Base-by-base conservation (phyloP, 37 sponge, comb jelly and placozoan genomes). In the Dysidea cf. avara region DNA sequence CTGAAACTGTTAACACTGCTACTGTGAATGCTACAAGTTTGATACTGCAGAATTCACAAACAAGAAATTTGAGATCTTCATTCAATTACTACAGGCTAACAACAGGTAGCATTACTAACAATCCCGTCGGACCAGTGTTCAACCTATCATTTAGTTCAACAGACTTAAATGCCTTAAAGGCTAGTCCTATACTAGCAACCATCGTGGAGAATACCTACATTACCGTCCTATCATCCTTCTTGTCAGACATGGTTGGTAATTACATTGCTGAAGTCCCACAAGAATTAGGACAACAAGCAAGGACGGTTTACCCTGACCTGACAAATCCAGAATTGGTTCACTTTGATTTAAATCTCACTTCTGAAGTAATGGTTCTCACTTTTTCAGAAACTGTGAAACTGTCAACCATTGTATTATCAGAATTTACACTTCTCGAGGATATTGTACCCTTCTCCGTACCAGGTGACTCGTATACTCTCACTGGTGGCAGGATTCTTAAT, bases 141-240 rank as follows among this genome's bases (percentile, higher is more conserved):
- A 56, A 56, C 26, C 76, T 95, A 20, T 22, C 26, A 20, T 39
- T 95, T 31, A 56, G 82, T 18, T 16, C 53, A 20, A 21, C 38
- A 28, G 96, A 95, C 62, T 59, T 91, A 3, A 90, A 90, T 81
- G 88, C 88, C 13, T 46, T 95, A 43, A 95, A 95, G 72, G 64
- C 55, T 20, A 75, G 92, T 56, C 37, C 74, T 2, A n/a, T n/a
- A 0, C 76, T 93, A 18, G 83, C 80, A 2, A 78, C 83, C 1
- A 37, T 37, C 28, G 7, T 32, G 0, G 43, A 68, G 12, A 69
- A 74, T 29, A 83, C 84, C 5, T 93, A 74, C 66, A 50, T 89
- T 22, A 76, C 73, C 25, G 49, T 81, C 52, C 32, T 78, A 12
- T 12, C 56, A 34, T 6, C n/a, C 20, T 64, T 87, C 22, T 43